Evolutionary conservation across 1,140 invertebrate species (phyloP), one percentile per base, ranked within the genome.

Genomic region (Zophobas morio): DNA sequence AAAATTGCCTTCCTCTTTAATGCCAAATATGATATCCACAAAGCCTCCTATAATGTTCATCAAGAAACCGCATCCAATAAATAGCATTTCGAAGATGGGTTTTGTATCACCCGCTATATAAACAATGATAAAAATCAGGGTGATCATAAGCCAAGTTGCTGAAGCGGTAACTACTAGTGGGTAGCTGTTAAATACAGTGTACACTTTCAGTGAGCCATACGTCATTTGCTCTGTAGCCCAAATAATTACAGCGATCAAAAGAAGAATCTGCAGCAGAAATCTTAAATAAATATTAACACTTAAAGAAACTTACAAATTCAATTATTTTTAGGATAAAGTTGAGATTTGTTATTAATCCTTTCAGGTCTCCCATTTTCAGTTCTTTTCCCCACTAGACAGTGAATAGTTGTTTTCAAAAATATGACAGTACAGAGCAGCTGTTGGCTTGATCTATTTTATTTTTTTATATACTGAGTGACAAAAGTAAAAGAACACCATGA

Each of bases 251-350:
- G 34, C 46, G 3, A 51, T 4, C 8, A 53, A 2, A 6, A 8
- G 51, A 0, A 72, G 8, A 72, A 72, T 51, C 70, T 51, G 42
- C 40, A 70, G 37, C 20, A 37, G 8, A 32, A 51, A 49, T 20
- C 20, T 20, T 20, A 20, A 20, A 20, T 20, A 20, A 20, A 20
- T 20, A 20, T 20, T 20, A 20, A 20, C 20, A 20, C 20, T 20
- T 36, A 6, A 47, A 32, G 42, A 46, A 4, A 32, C 0, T 66
- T 20, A 72, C 70, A 2, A 49, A 2, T 8, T 8, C 70, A 1
- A 51, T 40, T 35, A 72, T 2, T 51, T 72, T 72, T 5, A 49
- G 51, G 40, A 72, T 6, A n/a, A 72, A 72, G 8, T 6, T 72
- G 5, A 37, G n/a, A 36, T 72, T 46, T 51, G 49, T 72, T 20